Evolutionary conservation across 2,888 invertebrate species (phyloP).

Genomic region (Psococerastis gibbosa): DNA sequence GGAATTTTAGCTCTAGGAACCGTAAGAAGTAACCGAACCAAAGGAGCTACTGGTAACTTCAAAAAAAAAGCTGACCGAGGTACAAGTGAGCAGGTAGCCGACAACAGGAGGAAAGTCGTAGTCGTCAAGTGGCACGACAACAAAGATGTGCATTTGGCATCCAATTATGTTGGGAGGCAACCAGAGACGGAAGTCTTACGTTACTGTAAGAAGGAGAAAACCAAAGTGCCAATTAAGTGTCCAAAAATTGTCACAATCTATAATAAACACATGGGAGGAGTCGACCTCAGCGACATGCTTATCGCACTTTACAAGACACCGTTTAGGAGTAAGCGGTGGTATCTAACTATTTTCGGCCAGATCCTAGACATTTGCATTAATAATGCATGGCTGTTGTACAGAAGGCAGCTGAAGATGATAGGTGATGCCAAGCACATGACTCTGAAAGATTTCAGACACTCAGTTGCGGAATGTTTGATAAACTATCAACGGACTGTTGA

Average conservation of each 20-base stretch:
- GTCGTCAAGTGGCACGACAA: conserved; percentile 21
- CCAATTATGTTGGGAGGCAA: conserved; percentile 20
- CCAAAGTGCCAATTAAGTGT: conserved; percentile 22
- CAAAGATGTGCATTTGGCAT: conserved; percentile 20
- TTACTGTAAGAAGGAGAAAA: conserved; percentile 21
- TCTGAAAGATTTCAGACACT: too few species aligned
- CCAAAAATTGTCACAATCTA: conserved; percentile 22
- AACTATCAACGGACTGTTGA: too few species aligned
- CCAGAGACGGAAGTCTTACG: conserved; percentile 21
- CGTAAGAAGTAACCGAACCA: conserved; percentile 13
- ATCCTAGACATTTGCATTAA: conserved; percentile 19
- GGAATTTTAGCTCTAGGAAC: conserved; percentile 13
- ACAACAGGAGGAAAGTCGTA: conserved; percentile 11
- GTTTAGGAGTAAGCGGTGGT: conserved; percentile 23
- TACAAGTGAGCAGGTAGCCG: conserved; percentile 12
- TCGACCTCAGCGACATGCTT: conserved; percentile 22
- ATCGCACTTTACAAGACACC: conserved; percentile 17
- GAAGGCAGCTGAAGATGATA: too few species aligned
- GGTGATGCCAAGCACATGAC: too few species aligned
- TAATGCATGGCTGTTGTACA: conserved; percentile 19
- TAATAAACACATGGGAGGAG: conserved; percentile 24
- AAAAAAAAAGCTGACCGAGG: conserved; percentile 13
- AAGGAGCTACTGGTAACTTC: conserved; percentile 9
- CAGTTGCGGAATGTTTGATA: too few species aligned
- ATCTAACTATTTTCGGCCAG: conserved; percentile 23